Evolutionary conservation across 2,797 vertebrate species (phyloP).

Genomic region (Micropoecilia bifurca): DNA sequence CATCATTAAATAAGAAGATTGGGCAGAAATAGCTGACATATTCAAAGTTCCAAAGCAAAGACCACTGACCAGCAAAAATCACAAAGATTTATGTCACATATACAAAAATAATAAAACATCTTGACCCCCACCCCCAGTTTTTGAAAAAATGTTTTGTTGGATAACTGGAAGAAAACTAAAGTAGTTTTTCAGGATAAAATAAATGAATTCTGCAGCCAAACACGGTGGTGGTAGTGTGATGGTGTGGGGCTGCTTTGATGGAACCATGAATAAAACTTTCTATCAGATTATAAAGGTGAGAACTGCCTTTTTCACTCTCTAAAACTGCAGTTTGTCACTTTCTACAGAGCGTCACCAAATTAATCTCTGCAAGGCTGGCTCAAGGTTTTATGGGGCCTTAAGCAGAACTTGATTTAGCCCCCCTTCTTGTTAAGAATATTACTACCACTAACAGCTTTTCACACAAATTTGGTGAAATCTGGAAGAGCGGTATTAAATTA

Average conservation of each 20-base stretch:
- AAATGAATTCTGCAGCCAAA: neutral
- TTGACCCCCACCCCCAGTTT: neutral
- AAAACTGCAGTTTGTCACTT: no score
- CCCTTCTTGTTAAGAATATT: neutral
- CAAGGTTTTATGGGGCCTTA: neutral
- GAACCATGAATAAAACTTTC: neutral
- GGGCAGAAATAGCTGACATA: neutral
- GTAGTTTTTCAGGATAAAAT: neutral
- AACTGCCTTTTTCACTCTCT: no score
- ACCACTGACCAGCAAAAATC: neutral
- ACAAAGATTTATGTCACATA: neutral
- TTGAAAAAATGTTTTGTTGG: neutral
- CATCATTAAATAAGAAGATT: neutral
- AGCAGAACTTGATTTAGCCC: neutral
- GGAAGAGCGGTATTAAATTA: neutral
- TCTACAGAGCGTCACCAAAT: neutral
- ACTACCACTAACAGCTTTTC: neutral
- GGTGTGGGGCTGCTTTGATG: neutral
- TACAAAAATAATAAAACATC: neutral
- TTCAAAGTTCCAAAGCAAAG: neutral
- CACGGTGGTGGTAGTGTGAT: neutral
- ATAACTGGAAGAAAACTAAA: neutral
- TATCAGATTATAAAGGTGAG: neutral
- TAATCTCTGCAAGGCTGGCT: neutral
- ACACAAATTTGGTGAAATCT: neutral